Conservation (phyloP, 2,797 vertebrate genomes). For the Molothrus ater region DNA sequence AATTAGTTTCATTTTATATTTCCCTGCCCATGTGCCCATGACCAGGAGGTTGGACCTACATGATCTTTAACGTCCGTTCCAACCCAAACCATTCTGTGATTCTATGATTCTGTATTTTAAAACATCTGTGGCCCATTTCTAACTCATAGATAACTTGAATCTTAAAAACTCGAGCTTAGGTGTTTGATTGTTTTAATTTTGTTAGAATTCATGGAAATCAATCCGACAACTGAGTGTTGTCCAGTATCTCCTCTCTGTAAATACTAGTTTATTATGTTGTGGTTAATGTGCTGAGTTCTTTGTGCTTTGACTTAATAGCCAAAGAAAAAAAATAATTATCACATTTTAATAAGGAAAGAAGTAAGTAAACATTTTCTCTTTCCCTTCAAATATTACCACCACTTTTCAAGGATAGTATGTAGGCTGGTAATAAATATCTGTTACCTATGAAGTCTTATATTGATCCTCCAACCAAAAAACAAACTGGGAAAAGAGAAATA, state of each 20-base stretch:
- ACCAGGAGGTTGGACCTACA: not conserved
- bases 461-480: constrained; percentile 45
- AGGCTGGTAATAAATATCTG: constrained; percentile 47
- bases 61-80: not conserved
- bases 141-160: constrained; percentile 49
- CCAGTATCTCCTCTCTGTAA: constrained; percentile 72
- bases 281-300: constrained; percentile 75
- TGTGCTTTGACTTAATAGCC: constrained; percentile 77
- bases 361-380: constrained; percentile 53
- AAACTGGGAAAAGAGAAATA: constrained; percentile 47
- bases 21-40: not conserved
- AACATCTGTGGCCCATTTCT: constrained; percentile 37
- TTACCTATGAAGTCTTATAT: constrained; percentile 14
- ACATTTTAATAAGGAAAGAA: constrained; percentile 67
- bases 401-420: constrained; percentile 13
- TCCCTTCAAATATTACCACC: constrained; percentile 44
- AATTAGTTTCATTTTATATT: constrained; percentile 39
- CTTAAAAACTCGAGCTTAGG: constrained; percentile 44
- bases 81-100: not conserved
- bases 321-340: constrained; percentile 74
- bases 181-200: constrained; percentile 63
- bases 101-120: not conserved
- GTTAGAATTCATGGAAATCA: constrained; percentile 57
- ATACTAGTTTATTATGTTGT: constrained; percentile 67
- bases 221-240: constrained; percentile 54